Percentiles rank a stretch among this genome's conserved stretches.
Evolutionary conservation across 2,113 vertebrate species (phyloP).

Genomic region (Leucoraja erinaceus): DNA sequence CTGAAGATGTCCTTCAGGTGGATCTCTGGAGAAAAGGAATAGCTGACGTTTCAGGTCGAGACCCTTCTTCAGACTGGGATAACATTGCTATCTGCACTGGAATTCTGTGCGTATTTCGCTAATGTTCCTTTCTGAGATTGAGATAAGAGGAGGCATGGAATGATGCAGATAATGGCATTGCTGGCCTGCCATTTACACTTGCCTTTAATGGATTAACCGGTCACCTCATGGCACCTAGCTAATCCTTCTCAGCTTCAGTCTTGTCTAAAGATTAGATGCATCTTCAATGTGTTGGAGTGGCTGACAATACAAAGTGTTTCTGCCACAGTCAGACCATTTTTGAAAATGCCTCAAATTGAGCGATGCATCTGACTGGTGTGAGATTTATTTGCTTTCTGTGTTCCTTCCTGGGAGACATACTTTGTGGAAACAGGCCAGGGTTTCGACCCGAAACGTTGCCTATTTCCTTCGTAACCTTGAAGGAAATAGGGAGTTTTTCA

Average conservation of each 20-base stretch:
- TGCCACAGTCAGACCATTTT: not conserved
- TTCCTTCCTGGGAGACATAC: not conserved
- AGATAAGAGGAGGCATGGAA: not conserved
- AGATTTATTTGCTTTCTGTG: not conserved
- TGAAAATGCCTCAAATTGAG: not conserved
- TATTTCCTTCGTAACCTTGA: too few relatives aligned
- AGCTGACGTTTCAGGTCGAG: too few relatives aligned
- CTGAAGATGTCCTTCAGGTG: too few relatives aligned
- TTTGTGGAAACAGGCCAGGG: too few relatives aligned
- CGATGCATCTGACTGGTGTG: not conserved
- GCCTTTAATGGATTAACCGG: not conserved
- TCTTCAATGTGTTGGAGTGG: not conserved
- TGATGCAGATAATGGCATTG: not conserved
- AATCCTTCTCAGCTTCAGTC: not conserved
- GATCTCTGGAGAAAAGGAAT: too few relatives aligned
- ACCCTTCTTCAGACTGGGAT: not conserved
- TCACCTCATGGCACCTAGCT: not conserved
- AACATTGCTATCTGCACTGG: not conserved
- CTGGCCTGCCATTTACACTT: constrained; percentile 12
- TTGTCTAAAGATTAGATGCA: not conserved
- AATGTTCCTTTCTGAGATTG: not conserved
- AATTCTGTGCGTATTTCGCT: not conserved
- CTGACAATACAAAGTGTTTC: not conserved
- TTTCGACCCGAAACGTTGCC: too few relatives aligned
- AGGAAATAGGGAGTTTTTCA: too few relatives aligned